These are phyloP conservation scores for Lottia scabra DNA, from an alignment of 2,888 invertebrate species.

Conservation along the genomic window DNA sequence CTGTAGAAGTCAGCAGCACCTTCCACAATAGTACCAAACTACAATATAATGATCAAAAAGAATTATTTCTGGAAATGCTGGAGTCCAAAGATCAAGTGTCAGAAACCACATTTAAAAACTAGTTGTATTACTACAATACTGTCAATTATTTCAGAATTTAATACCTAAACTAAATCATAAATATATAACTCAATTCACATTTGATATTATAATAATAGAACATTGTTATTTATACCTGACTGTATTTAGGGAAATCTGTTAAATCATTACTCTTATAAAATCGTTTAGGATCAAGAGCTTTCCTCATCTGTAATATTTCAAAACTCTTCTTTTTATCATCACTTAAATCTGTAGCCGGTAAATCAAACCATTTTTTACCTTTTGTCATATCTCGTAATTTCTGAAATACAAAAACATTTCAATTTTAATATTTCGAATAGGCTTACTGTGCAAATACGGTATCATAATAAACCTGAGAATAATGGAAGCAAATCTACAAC, in stretches of 20 bases:
- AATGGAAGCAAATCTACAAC: too few species aligned
- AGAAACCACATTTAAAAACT: not conserved
- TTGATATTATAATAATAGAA: too few species aligned
- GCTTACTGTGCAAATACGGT: too few species aligned
- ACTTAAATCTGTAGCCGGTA: conserved; percentile 89
- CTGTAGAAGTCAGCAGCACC: conserved; percentile 88
- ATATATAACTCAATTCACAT: not conserved
- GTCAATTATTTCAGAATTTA: too few species aligned
- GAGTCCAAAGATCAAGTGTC: not conserved
- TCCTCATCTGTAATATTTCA: conserved; percentile 91
- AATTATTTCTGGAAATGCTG: not conserved
- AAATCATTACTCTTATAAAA: conserved; percentile 95
- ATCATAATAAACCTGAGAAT: too few species aligned
- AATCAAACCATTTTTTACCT: conserved; percentile 89
- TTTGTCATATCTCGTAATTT: conserved; percentile 82
- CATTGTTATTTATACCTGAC: conserved; percentile 77
- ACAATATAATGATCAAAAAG: conserved; percentile 27
- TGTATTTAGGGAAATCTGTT: conserved; percentile 90
- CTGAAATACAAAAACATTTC: conserved; percentile 31
- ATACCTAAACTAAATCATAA: not conserved
- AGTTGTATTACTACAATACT: too few species aligned
- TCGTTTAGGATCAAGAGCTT: conserved; percentile 89
- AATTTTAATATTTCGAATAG: not conserved
- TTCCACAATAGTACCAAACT: conserved; percentile 77
- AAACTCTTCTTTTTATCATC: conserved; percentile 90